phyloP scores from a whole-genome alignment of 1,140 invertebrate genomes.

The Schlechtendalia chinensis region DNA sequence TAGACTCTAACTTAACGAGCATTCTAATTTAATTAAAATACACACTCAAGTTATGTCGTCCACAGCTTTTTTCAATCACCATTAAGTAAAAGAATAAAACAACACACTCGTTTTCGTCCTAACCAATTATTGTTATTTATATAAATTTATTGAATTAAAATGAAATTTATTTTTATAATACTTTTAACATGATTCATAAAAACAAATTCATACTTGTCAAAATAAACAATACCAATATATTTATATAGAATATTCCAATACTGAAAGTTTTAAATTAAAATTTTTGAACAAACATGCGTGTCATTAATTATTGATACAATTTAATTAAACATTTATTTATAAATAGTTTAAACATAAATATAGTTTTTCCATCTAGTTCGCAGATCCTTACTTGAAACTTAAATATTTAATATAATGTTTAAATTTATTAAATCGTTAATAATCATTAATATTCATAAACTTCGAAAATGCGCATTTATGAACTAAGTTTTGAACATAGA shows the following conservation, averaged over 20 bases:
- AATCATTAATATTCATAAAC: conserved; percentile 6
- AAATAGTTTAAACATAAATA: conserved; percentile 4
- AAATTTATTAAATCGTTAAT: not conserved
- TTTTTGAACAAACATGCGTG: not conserved
- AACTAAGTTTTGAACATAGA: not conserved
- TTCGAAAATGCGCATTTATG: conserved; percentile 3
- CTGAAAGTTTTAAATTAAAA: not conserved
- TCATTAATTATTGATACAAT: not conserved
- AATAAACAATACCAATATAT: not conserved
- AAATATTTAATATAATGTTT: conserved; percentile 9
- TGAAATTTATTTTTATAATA: too few species aligned
- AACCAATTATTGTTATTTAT: not conserved
- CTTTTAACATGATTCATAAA: too few species aligned
- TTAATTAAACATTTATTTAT: conserved; percentile 12
- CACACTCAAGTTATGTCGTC: not conserved
- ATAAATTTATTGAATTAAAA: too few species aligned
- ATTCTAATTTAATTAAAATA: not conserved
- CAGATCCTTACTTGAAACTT: not conserved
- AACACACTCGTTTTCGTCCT: not conserved
- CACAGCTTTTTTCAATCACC: not conserved
- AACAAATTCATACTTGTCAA: not conserved
- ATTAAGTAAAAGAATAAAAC: not conserved
- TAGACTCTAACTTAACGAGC: not conserved
- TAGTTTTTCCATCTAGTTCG: not conserved
- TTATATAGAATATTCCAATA: not conserved